phyloP scores from a whole-genome alignment of 2,888 invertebrate genomes.

The Caenorhabditis parvicauda region DNA sequence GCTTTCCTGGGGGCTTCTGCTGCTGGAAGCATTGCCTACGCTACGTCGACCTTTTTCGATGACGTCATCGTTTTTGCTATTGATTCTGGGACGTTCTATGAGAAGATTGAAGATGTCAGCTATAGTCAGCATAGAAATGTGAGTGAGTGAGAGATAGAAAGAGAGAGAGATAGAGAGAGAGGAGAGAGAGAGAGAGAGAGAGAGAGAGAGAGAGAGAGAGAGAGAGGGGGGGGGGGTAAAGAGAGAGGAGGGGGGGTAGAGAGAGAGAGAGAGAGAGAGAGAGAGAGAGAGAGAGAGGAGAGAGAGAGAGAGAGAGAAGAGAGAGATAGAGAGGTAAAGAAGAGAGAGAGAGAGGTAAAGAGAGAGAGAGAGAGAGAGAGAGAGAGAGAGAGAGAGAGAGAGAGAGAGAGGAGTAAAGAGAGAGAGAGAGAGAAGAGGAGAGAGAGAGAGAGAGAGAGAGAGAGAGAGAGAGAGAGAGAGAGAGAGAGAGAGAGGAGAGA shows the following conservation, averaged over 20 bases:
- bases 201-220: too few relatives aligned
- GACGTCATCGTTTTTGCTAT: slow-evolving; percentile 4
- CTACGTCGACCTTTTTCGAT: slow-evolving; percentile 7
- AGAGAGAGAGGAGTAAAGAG: too few relatives aligned
- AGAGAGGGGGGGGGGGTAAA: too few relatives aligned
- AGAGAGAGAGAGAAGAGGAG: too few relatives aligned
- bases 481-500: not conserved
- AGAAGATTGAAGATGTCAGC: slow-evolving; percentile 5
- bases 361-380: too few relatives aligned
- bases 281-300: not conserved
- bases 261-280: too few relatives aligned
- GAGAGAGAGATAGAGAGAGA: too few relatives aligned
- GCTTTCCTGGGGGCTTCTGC: slow-evolving; percentile 34
- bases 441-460: not conserved
- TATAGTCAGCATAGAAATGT: slow-evolving; percentile 15
- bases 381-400: too few relatives aligned
- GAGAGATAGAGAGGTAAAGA: not conserved
- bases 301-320: not conserved
- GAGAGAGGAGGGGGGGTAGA: too few relatives aligned
- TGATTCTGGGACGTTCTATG: slow-evolving; percentile 25
- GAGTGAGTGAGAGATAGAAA: slow-evolving; percentile 2
- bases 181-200: too few relatives aligned
- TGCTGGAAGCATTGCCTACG: slow-evolving; percentile 32
- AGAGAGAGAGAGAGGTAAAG: not conserved
- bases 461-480: not conserved